Base-by-base conservation (phyloP, 1,140 invertebrate species). In the Hycleus cichorii region DNA sequence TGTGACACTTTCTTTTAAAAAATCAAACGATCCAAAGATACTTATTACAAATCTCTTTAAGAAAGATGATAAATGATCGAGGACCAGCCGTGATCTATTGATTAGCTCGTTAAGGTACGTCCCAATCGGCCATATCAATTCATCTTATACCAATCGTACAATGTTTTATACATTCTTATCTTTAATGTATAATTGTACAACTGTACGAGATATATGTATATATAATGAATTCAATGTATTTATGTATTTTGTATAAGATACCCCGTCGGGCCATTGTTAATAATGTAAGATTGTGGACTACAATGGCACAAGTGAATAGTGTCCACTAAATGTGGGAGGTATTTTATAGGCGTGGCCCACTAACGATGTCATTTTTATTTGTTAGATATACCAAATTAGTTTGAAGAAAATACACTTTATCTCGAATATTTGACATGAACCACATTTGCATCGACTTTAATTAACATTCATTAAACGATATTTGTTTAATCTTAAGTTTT, bases 191-290 rank as follows among this genome's bases (percentile, higher is more conserved):
- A 7, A 51, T 45, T 57, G 60, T 54, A 43, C 65, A 39, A 55
- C 59, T 67, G 55, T 57, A 58, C 58, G 62, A 70, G 65, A 70
- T 70, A 67, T 70, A 70, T 70, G 68, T 69, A 67, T 69, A 70
- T 70, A 67, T 70, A 71, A 71, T 71, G 68, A 71, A 71, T 71
- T 71, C 68, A 71, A 70, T 71, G 68, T 71, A 71, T 71, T 70
- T 71, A 71, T 71, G 70, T 71, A 71, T 70, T 71, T 71, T 71
- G 70, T 70, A 71, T 69, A 66, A 62, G 70, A 68, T 68, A 68
- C 63, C 70, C 70, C 65, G 70, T 70, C 52, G 70, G 63, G 68
- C 65, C 55, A 70, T 71, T 71, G 70, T 71, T 69, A 67, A 69
- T 70, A 64, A 64, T 62, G 66, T 67, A 71, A 71, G 69, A 71